phyloP scores from a whole-genome alignment of 2,113 vertebrate genomes.

The Bettongia penicillata region DNA sequence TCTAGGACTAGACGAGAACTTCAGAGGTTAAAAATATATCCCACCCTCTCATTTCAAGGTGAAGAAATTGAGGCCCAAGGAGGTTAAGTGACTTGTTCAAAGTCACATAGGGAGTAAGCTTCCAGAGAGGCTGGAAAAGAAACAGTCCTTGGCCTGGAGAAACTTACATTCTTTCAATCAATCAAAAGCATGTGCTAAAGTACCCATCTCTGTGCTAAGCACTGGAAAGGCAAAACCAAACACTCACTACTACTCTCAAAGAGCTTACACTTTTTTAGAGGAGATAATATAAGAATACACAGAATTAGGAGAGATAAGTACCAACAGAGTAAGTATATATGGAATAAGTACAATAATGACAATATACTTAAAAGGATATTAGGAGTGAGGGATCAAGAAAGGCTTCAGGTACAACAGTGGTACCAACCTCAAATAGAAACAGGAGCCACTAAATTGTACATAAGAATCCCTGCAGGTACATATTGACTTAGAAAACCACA shows the following conservation, averaged over 20 bases:
- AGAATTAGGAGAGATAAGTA: background rate
- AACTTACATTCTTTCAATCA: background rate
- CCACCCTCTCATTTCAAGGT: background rate
- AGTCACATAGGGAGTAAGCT: background rate
- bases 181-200: background rate
- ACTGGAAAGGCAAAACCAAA: background rate
- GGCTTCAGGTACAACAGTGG: background rate
- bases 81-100: background rate
- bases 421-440: background rate
- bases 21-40: background rate
- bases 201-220: background rate
- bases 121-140: background rate
- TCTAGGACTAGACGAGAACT: background rate
- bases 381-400: background rate
- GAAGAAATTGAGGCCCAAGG: background rate
- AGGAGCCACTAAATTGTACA: background rate
- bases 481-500: background rate
- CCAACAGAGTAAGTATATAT: background rate
- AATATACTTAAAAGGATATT: background rate
- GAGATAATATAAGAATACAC: background rate
- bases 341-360: background rate
- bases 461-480: background rate
- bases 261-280: background rate
- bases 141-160: background rate
- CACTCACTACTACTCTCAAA: background rate